These are phyloP conservation scores for Unio delphinus DNA, from an alignment of 2,888 invertebrate genomes.

Conservation along the genomic window DNA sequence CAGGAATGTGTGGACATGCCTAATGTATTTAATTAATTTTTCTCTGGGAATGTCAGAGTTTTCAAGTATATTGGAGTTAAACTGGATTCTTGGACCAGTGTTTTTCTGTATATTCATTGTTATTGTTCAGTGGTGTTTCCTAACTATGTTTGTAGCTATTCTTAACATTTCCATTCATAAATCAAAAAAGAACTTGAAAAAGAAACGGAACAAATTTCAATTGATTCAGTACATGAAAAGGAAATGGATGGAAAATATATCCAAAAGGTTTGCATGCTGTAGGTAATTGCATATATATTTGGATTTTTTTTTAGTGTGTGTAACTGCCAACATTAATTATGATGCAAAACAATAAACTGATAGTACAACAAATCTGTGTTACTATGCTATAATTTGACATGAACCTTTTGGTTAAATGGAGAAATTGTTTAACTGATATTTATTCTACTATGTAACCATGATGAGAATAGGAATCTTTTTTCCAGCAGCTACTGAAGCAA, in stretches of 20 bases:
- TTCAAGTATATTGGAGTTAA: constrained; percentile 11
- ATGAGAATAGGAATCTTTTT: no score
- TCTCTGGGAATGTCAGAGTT: constrained; percentile 29
- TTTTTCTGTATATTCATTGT: constrained; percentile 31
- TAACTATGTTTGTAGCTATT: constrained; percentile 35
- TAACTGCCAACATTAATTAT: no score
- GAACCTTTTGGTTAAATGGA: no score
- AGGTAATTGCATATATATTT: no score
- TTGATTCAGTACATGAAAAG: constrained; percentile 24
- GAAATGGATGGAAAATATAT: constrained; percentile 9
- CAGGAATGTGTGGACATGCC: constrained; percentile 10
- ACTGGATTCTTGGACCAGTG: constrained; percentile 27
- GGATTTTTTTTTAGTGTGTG: no score
- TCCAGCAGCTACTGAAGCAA: no score
- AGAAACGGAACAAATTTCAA: constrained; percentile 24
- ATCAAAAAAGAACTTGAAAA: constrained; percentile 8
- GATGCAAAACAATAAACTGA: no score
- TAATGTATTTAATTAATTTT: constrained; percentile 26
- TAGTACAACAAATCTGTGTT: no score
- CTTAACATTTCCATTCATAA: constrained; percentile 24
- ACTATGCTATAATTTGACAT: no score
- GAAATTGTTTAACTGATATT: no score
- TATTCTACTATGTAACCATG: no score
- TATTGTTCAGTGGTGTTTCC: constrained; percentile 17
- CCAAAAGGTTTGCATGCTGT: no score